These are phyloP conservation scores for Probosciger aterrimus DNA, from an alignment of 2,113 vertebrate genomes.

Conservation along the genomic window DNA sequence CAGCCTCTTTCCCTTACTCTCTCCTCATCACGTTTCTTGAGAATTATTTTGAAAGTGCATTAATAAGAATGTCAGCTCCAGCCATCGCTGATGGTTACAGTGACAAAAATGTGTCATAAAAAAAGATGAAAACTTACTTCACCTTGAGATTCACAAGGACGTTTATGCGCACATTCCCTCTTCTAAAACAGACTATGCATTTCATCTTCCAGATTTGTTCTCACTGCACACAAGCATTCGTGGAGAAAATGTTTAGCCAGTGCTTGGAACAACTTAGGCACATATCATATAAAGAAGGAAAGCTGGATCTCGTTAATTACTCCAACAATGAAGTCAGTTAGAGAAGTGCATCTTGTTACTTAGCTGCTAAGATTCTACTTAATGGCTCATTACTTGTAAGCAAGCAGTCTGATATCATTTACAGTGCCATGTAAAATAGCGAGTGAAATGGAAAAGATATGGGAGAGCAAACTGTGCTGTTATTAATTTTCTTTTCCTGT, in stretches of 20 bases:
- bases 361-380: conserved; percentile 19
- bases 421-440: background rate
- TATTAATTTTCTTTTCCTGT: background rate
- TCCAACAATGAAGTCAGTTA: conserved; percentile 31
- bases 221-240: background rate
- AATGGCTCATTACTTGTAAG: conserved; percentile 22
- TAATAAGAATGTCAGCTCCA: conserved; percentile 9
- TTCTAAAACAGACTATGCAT: background rate
- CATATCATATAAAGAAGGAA: background rate
- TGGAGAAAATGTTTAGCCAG: background rate
- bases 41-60: background rate
- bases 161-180: background rate
- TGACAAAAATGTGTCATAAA: background rate
- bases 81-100: background rate
- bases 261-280: background rate
- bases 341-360: conserved; percentile 31
- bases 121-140: background rate
- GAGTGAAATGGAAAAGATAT: background rate
- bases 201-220: background rate
- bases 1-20: background rate
- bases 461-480: background rate
- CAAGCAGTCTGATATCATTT: background rate
- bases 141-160: background rate
- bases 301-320: conserved; percentile 34
- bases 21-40: background rate